A percentile compares a stretch with the other conserved stretches of the same genome.
These are phyloP conservation scores for Flabesymbios commensalis DNA, from an alignment of 2,888 invertebrate genomes.

Conservation along the genomic window DNA sequence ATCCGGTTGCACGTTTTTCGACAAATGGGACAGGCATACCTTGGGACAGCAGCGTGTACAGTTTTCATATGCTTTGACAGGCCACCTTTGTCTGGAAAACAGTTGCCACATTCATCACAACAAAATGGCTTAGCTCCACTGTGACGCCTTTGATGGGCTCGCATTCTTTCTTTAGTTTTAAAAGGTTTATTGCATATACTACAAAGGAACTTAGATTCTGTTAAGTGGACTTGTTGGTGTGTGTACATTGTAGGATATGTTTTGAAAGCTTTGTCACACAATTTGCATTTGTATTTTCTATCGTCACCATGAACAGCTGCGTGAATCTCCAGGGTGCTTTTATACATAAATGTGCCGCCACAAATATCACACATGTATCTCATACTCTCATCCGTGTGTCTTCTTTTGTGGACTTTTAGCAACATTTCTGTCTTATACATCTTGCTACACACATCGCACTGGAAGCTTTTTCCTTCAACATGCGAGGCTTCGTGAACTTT, in stretches of 20 bases:
- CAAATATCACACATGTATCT: slow-evolving; percentile 35
- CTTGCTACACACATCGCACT: slow-evolving; percentile 49
- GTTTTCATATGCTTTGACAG: slow-evolving; percentile 51
- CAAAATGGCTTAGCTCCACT: slow-evolving; percentile 38
- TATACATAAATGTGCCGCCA: slow-evolving; percentile 41
- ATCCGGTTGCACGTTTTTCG: slow-evolving; percentile 47
- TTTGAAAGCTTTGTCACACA: slow-evolving; percentile 51
- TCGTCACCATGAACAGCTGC: slow-evolving; percentile 46
- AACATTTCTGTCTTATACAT: slow-evolving; percentile 47
- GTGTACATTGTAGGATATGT: slow-evolving; percentile 49
- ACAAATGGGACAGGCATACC: slow-evolving; percentile 51
- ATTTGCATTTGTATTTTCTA: slow-evolving; percentile 41
- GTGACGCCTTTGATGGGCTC: slow-evolving; percentile 41
- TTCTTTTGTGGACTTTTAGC: slow-evolving; percentile 43
- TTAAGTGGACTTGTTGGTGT: slow-evolving; percentile 48
- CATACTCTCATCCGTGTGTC: slow-evolving; percentile 40
- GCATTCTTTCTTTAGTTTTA: slow-evolving; percentile 30
- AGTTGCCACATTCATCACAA: slow-evolving; percentile 38
- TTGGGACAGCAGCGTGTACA: slow-evolving; percentile 45
- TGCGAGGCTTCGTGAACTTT: slow-evolving; percentile 26
- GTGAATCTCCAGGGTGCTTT: slow-evolving; percentile 52
- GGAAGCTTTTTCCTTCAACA: slow-evolving; percentile 27
- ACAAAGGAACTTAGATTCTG: slow-evolving; percentile 44
- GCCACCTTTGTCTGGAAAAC: slow-evolving; percentile 52
- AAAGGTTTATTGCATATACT: slow-evolving; percentile 46